phyloP scores from a whole-genome alignment of 2,888 invertebrate species.

The Heteromurus nitidus region DNA sequence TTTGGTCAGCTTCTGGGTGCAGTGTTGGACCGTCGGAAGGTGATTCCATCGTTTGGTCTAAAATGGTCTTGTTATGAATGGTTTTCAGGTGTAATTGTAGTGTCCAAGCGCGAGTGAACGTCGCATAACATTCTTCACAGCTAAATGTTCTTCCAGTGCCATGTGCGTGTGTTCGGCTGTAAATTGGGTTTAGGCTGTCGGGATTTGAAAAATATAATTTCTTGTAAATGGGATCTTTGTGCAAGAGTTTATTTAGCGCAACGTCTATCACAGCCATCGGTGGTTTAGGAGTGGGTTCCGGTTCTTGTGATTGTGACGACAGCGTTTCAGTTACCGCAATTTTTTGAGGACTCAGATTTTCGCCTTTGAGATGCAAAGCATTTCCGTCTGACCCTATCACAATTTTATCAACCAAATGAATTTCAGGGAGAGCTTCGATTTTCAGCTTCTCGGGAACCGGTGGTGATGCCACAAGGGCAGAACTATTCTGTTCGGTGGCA shows the following conservation, averaged over 20 bases:
- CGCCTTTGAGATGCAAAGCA: conserved; percentile 45
- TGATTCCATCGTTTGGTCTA: conserved; percentile 17
- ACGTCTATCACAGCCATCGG: not conserved
- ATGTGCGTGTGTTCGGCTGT: too few species aligned
- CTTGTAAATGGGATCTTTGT: conserved; percentile 20
- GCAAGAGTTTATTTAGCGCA: not conserved
- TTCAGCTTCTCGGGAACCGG: not conserved
- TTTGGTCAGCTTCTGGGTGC: not conserved
- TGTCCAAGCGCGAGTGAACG: conserved; percentile 40
- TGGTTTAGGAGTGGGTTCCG: not conserved
- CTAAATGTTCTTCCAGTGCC: not conserved
- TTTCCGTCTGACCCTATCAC: conserved; percentile 17
- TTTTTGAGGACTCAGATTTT: conserved; percentile 25
- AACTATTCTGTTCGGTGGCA: too few species aligned
- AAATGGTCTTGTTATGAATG: conserved; percentile 15
- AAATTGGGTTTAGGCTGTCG: too few species aligned
- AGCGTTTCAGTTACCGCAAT: not conserved
- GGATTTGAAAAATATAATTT: conserved; percentile 23
- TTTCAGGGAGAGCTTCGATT: conserved; percentile 8
- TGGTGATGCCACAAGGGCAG: too few species aligned
- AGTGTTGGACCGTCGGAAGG: not conserved
- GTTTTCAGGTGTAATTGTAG: conserved; percentile 45
- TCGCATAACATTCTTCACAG: conserved; percentile 17
- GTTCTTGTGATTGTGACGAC: not conserved
- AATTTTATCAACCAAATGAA: conserved; percentile 44